These are phyloP conservation scores for Onychomys leucogaster DNA, from an alignment of 2,797 vertebrate species.

Conservation along the genomic window DNA sequence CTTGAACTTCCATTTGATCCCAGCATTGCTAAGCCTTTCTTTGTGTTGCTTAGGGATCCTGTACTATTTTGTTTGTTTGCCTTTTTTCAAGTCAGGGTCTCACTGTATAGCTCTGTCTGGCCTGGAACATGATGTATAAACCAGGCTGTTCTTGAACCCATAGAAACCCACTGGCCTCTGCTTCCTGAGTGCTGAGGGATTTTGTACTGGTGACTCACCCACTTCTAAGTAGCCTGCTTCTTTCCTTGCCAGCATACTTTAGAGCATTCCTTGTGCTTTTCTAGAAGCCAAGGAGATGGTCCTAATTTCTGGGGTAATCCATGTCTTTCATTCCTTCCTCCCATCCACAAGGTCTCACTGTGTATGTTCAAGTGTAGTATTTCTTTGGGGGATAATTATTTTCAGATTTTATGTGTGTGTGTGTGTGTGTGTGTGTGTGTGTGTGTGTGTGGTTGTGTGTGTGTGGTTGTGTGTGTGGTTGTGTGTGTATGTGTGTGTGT, in stretches of 20 bases:
- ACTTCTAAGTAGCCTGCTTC: not conserved
- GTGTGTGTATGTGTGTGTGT: too few relatives aligned
- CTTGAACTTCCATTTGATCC: not conserved
- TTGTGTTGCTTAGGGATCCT: not conserved
- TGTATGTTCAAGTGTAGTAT: not conserved
- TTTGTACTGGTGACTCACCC: not conserved
- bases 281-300: not conserved
- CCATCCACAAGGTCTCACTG: not conserved
- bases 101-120: not conserved
- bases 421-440: too few relatives aligned
- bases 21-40: not conserved
- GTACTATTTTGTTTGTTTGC: not conserved
- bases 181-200: not conserved
- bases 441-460: too few relatives aligned
- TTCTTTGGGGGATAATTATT: conserved; percentile 28
- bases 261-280: conserved; percentile 15
- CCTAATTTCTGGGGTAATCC: not conserved
- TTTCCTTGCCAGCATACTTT: not conserved
- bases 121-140: not conserved
- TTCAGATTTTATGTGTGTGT: not conserved
- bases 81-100: not conserved
- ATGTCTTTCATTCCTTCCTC: not conserved
- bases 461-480: too few relatives aligned
- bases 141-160: not conserved
- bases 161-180: not conserved